Conservation (phyloP, 2,113 vertebrate species). For the Cyanoderma ruficeps region DNA sequence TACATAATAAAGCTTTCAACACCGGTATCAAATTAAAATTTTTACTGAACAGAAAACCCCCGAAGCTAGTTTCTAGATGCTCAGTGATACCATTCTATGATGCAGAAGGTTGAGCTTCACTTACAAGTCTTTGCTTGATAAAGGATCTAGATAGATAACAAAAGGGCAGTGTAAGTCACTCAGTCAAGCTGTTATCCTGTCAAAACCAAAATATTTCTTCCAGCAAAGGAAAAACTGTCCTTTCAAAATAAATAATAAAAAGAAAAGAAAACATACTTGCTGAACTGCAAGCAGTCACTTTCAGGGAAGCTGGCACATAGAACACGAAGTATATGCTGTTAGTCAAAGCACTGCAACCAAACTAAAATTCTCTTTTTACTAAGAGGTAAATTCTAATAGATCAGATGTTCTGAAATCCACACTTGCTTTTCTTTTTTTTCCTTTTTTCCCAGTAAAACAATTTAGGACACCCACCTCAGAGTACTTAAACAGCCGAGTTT, state of each 20-base stretch:
- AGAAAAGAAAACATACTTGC: neutral
- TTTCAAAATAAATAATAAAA: neutral
- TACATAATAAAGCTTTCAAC: neutral
- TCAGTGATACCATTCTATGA: neutral
- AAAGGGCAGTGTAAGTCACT: neutral
- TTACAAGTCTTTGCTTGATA: conserved; percentile 14
- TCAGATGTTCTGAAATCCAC: neutral
- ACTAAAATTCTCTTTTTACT: neutral
- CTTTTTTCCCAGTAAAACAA: neutral
- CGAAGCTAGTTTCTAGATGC: neutral
- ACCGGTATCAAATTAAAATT: neutral
- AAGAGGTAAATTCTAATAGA: neutral
- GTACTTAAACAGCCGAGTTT: conserved; percentile 90
- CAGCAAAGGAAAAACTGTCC: neutral
- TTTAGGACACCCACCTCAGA: conserved; percentile 84
- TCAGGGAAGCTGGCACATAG: neutral
- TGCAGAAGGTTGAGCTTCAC: neutral
- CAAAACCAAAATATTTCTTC: conserved; percentile 19
- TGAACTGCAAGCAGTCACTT: neutral
- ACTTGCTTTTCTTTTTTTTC: neutral
- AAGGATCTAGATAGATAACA: neutral
- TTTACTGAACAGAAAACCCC: neutral
- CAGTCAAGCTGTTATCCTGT: neutral
- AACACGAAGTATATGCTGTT: neutral
- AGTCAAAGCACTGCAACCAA: neutral